Conservation (phyloP, 1,140 invertebrate species). For the Antheraea mylitta region DNA sequence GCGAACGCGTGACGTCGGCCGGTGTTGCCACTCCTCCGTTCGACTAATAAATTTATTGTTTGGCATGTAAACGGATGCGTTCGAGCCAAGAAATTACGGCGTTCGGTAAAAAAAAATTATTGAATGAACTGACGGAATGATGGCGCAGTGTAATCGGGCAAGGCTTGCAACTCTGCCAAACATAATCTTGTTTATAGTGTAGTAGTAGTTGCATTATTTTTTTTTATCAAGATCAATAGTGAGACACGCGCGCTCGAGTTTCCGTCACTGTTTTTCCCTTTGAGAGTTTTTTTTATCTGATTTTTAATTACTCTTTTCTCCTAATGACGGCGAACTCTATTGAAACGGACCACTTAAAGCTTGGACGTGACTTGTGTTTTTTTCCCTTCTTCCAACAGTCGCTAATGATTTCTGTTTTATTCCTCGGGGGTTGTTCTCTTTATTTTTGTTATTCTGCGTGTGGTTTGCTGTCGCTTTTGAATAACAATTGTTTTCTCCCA, state of each 20-base stretch:
- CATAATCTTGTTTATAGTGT: constrained; percentile 14
- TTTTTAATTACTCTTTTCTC: constrained; percentile 71
- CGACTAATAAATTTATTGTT: constrained; percentile 78
- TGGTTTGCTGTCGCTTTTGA: neutral
- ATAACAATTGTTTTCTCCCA: constrained; percentile 13
- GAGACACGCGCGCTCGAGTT: neutral
- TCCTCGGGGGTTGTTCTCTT: constrained; percentile 9
- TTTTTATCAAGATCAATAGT: neutral
- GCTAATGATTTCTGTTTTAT: constrained; percentile 29
- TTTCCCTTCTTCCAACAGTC: constrained; percentile 36
- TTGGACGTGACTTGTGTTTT: constrained; percentile 64
- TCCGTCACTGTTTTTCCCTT: constrained; percentile 13
- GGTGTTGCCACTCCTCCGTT: constrained; percentile 74
- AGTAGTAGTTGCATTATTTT: neutral
- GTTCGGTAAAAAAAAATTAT: constrained; percentile 72
- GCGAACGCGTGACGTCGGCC: constrained; percentile 53
- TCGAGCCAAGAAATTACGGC: constrained; percentile 78
- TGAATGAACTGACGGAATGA: constrained; percentile 73
- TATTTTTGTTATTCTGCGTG: constrained; percentile 11
- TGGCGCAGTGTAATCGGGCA: constrained; percentile 59
- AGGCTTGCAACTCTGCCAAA: constrained; percentile 56
- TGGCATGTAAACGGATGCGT: constrained; percentile 78
- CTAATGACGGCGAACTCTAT: constrained; percentile 63
- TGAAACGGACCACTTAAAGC: constrained; percentile 60
- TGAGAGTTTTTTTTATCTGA: constrained; percentile 49